phyloP scores from a whole-genome alignment of 2,888 invertebrate genomes.

The Drosophila demipolita region DNA sequence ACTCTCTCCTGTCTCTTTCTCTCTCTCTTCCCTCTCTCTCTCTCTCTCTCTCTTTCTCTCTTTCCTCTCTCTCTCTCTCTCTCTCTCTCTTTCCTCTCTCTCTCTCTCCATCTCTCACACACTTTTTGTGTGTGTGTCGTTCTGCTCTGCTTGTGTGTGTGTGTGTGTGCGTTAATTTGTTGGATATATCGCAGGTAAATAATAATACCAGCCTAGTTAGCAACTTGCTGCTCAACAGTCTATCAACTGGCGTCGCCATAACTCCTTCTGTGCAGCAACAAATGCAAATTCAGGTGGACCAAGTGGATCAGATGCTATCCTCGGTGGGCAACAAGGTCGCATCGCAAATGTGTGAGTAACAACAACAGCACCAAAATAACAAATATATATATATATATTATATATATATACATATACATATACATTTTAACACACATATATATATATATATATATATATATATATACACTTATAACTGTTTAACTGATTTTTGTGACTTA shows the following conservation, averaged over 20 bases:
- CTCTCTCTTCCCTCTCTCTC: too few relatives aligned
- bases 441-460: too few relatives aligned
- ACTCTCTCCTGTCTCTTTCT: too few relatives aligned
- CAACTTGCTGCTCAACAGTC: slow-evolving; percentile 41
- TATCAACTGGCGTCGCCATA: slow-evolving; percentile 66
- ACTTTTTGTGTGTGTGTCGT: neutral
- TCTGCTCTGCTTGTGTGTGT: neutral
- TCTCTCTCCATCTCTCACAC: too few relatives aligned
- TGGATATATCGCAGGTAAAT: slow-evolving; percentile 68
- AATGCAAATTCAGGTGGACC: slow-evolving; percentile 52
- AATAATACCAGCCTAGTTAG: slow-evolving; percentile 54
- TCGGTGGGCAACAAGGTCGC: slow-evolving; percentile 40
- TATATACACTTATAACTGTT: too few relatives aligned
- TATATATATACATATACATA: neutral
- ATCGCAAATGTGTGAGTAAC: slow-evolving; percentile 72
- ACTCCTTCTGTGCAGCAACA: slow-evolving; percentile 43
- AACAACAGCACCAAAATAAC: neutral
- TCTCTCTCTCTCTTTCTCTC: neutral
- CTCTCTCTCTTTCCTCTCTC: too few relatives aligned
- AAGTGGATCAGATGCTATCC: slow-evolving; percentile 55
- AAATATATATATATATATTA: neutral
- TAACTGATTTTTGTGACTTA: too few relatives aligned
- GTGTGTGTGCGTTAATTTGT: slow-evolving; percentile 2
- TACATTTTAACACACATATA: too few relatives aligned
- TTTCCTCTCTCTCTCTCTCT: neutral